Evolutionary conservation across 1,140 invertebrate genomes (phyloP), one percentile per base, ranked within the genome.

Genomic region (Drosophila punjabiensis): DNA sequence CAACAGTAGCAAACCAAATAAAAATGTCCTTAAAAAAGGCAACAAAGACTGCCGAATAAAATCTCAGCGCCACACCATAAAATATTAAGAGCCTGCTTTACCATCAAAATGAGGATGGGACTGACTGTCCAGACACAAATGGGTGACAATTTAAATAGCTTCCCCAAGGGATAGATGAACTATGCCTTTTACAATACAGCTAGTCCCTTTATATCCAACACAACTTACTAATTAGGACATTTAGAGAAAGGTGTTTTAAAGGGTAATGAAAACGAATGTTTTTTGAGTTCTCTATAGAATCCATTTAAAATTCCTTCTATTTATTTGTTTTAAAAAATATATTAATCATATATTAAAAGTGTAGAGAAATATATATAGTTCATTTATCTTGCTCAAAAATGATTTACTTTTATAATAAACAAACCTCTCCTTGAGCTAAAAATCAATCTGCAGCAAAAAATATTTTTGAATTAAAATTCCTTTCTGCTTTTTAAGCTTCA

Each of bases 31-130:
- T 2, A 41, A 58, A 69, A 58, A 64, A 56, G 41, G 13, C 61
- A 52, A 64, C 55, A 67, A 63, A 64, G 14, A 60, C 33, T 3
- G 20, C 28, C 41, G 56, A 55, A 79, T 60, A 64, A 88, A 88
- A 88, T 89, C 81, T 80, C 64, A 62, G 65, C 52, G 76, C 35
- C 56, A 52, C 56, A 70, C 81, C 77, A 89, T 87, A 88, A 86
- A 87, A 86, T 87, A 86, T 87, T 87, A 82, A 73, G 79, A 76
- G 83, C 76, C 76, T 50, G 76, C 79, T 82, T 73, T 82, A 28
- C 16, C 60, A 41, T 43, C 56, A 79, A 52, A 50, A 28, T 24
- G 41, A 45, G 64, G 47, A 56, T n/a, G 28, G 39, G 48, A 43
- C 18, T n/a, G 7, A n/a, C 16, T n/a, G 30, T 33, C 11, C n/a